These are phyloP conservation scores for Lepidurus couesii DNA, from an alignment of 1,140 invertebrate genomes.

Conservation along the genomic window DNA sequence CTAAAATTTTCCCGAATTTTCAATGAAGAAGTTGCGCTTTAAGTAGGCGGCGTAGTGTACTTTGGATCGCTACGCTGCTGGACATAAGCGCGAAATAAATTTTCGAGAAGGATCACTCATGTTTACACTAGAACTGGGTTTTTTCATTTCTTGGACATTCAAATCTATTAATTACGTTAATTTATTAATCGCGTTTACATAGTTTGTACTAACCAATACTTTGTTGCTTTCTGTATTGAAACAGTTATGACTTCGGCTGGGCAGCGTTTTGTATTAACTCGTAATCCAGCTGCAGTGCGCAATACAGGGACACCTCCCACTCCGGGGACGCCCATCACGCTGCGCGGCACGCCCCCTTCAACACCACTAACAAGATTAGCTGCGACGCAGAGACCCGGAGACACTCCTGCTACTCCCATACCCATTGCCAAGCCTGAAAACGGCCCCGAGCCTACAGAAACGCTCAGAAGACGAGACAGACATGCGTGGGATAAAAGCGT, in stretches of 20 bases:
- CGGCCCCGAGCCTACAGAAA: background rate
- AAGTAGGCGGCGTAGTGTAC: background rate
- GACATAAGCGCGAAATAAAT: background rate
- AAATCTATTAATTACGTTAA: no score
- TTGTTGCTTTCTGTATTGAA: background rate
- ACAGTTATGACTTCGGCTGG: background rate
- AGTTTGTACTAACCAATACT: background rate
- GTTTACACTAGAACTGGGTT: background rate
- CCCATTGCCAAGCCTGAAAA: background rate
- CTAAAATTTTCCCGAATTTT: no score
- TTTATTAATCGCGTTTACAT: background rate
- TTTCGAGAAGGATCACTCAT: background rate
- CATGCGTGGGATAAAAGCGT: conserved; percentile 2
- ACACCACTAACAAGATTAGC: background rate
- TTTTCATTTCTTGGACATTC: background rate
- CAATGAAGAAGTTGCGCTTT: background rate
- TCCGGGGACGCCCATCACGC: background rate
- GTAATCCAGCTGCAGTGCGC: background rate
- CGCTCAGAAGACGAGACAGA: background rate
- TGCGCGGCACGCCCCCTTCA: background rate
- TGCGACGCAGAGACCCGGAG: background rate
- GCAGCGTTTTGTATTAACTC: background rate
- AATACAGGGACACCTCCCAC: background rate
- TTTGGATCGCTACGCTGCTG: background rate
- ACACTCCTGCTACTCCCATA: background rate